These are phyloP conservation scores for Pristionchus japonicus DNA, from an alignment of 2,888 invertebrate species.

Conservation along the genomic window DNA sequence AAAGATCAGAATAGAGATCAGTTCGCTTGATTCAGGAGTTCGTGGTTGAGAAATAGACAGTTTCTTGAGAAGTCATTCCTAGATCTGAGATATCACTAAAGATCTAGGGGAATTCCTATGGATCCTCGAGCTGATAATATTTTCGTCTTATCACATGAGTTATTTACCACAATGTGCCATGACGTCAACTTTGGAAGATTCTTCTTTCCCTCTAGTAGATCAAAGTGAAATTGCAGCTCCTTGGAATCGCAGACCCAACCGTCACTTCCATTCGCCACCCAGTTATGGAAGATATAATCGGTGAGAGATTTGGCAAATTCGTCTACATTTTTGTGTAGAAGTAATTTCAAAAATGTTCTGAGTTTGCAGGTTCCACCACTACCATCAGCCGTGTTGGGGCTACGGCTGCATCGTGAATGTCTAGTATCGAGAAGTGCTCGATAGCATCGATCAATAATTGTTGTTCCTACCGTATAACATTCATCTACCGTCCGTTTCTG, in stretches of 20 bases:
- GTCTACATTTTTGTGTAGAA: background rate
- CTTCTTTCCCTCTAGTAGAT: background rate
- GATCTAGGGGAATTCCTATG: background rate
- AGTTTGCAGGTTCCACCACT: background rate
- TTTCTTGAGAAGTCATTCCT: too few species aligned
- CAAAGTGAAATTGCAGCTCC: background rate
- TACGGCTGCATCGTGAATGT: background rate
- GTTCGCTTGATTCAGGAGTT: too few species aligned
- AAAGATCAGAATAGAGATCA: background rate
- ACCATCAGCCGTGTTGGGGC: background rate
- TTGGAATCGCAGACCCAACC: slow-evolving; percentile 29
- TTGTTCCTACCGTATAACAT: background rate
- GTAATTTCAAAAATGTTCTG: background rate
- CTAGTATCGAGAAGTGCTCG: too few species aligned
- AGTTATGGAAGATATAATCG: slow-evolving; percentile 1
- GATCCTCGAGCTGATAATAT: background rate
- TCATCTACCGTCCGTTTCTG: background rate
- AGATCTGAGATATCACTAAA: too few species aligned
- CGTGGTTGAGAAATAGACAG: too few species aligned
- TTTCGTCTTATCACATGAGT: background rate
- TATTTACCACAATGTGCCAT: background rate
- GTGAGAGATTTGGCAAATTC: background rate
- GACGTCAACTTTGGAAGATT: background rate
- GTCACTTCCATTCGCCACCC: slow-evolving; percentile 12
- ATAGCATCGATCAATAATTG: background rate